Base-by-base conservation (phyloP, 2,113 vertebrate species). In the Siphamia tubifer region DNA sequence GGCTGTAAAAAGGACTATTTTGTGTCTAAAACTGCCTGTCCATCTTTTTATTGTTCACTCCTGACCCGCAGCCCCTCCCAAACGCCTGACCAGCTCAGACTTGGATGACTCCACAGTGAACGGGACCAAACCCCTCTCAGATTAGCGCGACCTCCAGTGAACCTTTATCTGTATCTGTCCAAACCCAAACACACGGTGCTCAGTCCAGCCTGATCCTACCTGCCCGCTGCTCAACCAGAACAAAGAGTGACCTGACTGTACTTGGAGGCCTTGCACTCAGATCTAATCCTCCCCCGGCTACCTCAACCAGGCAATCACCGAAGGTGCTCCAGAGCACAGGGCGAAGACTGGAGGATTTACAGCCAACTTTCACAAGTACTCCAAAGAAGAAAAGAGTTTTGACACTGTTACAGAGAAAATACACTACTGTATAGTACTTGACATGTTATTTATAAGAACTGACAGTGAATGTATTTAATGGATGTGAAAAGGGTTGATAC, bases 1-100 rank as follows among this genome's bases (percentile, higher is more conserved):
- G 12, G n/a, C n/a, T 42, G 39, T 15, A 42, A 20, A 20, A n/a
- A n/a, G n/a, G n/a, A n/a, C n/a, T n/a, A n/a, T 16, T 15, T 36
- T 9, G 4, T 57, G 2, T 38, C 16, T 45, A 44, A 11, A n/a
- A n/a, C n/a, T n/a, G n/a, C n/a, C 6, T 17, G 20, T 11, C 0
- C 5, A 12, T 42, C 13, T 13, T 17, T 7, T 8, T 16, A 5
- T 5, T 16, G 5, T 5, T 2, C 11, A 11, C 28, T 31, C 20
- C 20, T 32, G 13, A 17, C 0, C 5, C 6, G 1, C 83, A 90
- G 90, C 83, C 1, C 73, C 84, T 44, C 61, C 25, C 42, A 87
- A 78, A 54, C 58, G 16, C 17, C 53, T 81, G 28, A 69, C 57
- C 72, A 75, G 16, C 21, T 80, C 77, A 16, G 81, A 87, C 36